Percentiles rank a stretch among this genome's conserved stretches.
Conservation (phyloP, 2,797 vertebrate genomes). For the Atherinosoma microstoma region DNA sequence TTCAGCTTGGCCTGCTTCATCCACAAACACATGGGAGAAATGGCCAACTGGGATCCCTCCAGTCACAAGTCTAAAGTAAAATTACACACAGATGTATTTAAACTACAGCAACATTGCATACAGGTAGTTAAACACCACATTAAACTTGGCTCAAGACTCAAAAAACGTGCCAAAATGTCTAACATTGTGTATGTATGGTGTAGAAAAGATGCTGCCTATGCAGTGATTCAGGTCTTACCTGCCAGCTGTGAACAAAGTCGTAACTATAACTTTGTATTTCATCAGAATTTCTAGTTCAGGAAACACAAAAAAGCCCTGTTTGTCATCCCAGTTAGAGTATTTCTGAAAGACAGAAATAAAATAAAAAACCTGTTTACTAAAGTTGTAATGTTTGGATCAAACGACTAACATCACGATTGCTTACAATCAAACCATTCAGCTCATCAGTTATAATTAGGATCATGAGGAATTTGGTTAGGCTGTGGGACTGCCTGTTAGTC, state of each 20-base stretch:
- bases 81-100: slow-evolving; percentile 6
- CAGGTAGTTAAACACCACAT: background rate
- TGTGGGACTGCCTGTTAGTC: background rate
- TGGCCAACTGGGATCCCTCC: slow-evolving; percentile 84
- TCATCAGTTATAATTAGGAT: background rate
- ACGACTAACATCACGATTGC: background rate
- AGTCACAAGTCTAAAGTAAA: slow-evolving; percentile 84
- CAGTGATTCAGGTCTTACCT: slow-evolving; percentile 77
- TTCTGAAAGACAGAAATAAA: slow-evolving; percentile 71
- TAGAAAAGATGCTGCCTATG: background rate
- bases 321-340: slow-evolving; percentile 88
- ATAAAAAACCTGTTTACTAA: background rate
- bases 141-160: background rate
- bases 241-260: slow-evolving; percentile 91
- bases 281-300: slow-evolving; percentile 79
- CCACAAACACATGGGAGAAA: slow-evolving; percentile 93
- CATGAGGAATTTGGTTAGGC: background rate
- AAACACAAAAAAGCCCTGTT: slow-evolving; percentile 76
- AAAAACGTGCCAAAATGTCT: background rate
- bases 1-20: slow-evolving; percentile 90
- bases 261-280: slow-evolving; percentile 86
- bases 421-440: background rate
- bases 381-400: background rate
- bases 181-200: background rate
- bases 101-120: background rate